A percentile compares a stretch with the other conserved stretches of the same genome.
Evolutionary conservation across 2,888 invertebrate genomes (phyloP).

Genomic region (Tetramorium bicarinatum): DNA sequence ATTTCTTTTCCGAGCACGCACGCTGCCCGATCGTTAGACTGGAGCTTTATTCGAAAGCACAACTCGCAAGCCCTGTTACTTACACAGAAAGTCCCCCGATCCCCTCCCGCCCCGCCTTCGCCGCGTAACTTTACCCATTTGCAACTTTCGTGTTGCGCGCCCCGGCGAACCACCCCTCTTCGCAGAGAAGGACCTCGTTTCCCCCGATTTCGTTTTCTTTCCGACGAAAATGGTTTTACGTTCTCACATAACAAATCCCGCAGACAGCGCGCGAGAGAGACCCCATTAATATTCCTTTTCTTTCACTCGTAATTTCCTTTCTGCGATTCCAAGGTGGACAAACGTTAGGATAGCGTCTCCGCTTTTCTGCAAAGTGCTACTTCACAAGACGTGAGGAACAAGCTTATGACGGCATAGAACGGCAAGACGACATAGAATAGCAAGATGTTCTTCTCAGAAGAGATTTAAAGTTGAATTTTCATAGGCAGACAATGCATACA

Average conservation of each 20-base stretch:
- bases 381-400: slow-evolving; percentile 28
- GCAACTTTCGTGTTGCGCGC: slow-evolving; percentile 61
- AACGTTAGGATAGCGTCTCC: slow-evolving; percentile 27
- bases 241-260: slow-evolving; percentile 49
- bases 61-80: slow-evolving; percentile 65
- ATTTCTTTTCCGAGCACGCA: slow-evolving; percentile 55
- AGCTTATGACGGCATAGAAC: slow-evolving; percentile 3
- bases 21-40: slow-evolving; percentile 51
- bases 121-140: slow-evolving; percentile 70
- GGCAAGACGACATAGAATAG: slow-evolving; percentile 14
- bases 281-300: slow-evolving; percentile 35
- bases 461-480: slow-evolving; percentile 31
- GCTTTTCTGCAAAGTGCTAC: slow-evolving; percentile 20
- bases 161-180: slow-evolving; percentile 44
- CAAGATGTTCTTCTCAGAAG: background rate
- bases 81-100: slow-evolving; percentile 56
- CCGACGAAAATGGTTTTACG: slow-evolving; percentile 47
- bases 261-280: background rate
- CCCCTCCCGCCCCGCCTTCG: slow-evolving; percentile 43
- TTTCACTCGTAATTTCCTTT: slow-evolving; percentile 32
- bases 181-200: slow-evolving; percentile 16
- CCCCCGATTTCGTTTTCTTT: slow-evolving; percentile 47
- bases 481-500: background rate
- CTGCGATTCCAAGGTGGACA: slow-evolving; percentile 11
- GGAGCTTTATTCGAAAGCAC: slow-evolving; percentile 63